Evolutionary conservation across 2,113 vertebrate species (phyloP), one percentile per base, ranked within the genome.

Genomic region (Gobio gobio): DNA sequence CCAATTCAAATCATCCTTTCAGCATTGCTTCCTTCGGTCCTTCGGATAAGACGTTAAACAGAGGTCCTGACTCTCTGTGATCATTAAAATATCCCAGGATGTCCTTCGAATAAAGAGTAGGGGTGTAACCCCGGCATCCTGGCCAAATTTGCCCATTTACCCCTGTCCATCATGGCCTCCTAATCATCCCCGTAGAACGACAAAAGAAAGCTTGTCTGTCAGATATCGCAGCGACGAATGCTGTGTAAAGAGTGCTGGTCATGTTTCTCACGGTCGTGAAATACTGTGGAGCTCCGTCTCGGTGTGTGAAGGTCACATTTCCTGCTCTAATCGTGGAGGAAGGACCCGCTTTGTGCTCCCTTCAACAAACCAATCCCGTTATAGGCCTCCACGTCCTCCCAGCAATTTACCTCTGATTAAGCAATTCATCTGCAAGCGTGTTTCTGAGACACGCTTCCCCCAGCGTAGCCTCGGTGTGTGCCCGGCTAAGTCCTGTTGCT

Each of bases 361-460:
- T 66, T 76, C 83, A 75, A 84, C 24, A 83, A 76, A 76, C 79
- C 82, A 86, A 86, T 82, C 83, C 84, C 9, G 82, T 90, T 74
- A 86, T 51, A 84, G 75, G 43, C 83, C 45, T 85, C 36, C 40
- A 83, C 49, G 70, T 87, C 86, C 86, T 91, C 85, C 75, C 82
- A 90, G 88, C 86, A 87, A 85, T 86, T 87, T 81, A 87, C 82
- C 85, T 91, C 87, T 88, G 79, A 92, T 89, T 89, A 91, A 91
- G 85, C 87, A 84, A 82, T 88, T 89, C 83, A 86, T 89, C 89
- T 90, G 78, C 84, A 59, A 83, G 87, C 88, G 83, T 61, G 76
- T 26, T 87, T 85, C 77, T 56, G 75, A 87, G 72, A 76, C 54
- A 70, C 59, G 45, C 76, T 77, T 76, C 18, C 59, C 51, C 68